These are phyloP conservation scores for Drosophila peninsularis DNA, from an alignment of 2,888 invertebrate species.

Conservation along the genomic window DNA sequence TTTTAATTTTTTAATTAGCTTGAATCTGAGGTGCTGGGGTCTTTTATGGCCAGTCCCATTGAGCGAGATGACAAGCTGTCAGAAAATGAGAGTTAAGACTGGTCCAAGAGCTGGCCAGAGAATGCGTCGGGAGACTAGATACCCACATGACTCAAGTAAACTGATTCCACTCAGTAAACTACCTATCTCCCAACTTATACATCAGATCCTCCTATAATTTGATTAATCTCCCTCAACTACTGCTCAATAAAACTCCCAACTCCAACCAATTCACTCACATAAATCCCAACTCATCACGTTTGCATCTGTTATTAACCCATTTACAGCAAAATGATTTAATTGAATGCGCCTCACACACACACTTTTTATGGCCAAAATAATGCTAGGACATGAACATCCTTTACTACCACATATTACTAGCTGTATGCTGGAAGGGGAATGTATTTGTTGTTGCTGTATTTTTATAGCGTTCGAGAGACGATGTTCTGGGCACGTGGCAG, in stretches of 20 bases:
- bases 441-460: conserved; percentile 23
- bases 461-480: conserved; percentile 38
- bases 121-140: too few species aligned
- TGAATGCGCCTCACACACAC: conserved; percentile 13
- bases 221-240: neutral
- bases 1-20: neutral
- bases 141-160: too few species aligned
- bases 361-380: conserved; percentile 25
- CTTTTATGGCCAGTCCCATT: too few species aligned
- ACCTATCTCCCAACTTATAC: neutral
- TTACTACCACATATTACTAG: conserved; percentile 38
- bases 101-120: too few species aligned
- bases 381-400: conserved; percentile 12
- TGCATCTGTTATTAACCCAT: conserved; percentile 18
- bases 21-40: neutral
- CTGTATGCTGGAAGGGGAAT: conserved; percentile 19
- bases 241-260: neutral
- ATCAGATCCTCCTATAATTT: neutral
- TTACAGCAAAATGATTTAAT: conserved; percentile 24
- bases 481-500: conserved; percentile 63
- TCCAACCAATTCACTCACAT: neutral
- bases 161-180: too few species aligned
- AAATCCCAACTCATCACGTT: neutral
- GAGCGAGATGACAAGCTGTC: too few species aligned
- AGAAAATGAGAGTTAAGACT: too few species aligned